Evolutionary conservation across 2,797 vertebrate genomes (phyloP).

Genomic region (Halcyon smyrnensis): DNA sequence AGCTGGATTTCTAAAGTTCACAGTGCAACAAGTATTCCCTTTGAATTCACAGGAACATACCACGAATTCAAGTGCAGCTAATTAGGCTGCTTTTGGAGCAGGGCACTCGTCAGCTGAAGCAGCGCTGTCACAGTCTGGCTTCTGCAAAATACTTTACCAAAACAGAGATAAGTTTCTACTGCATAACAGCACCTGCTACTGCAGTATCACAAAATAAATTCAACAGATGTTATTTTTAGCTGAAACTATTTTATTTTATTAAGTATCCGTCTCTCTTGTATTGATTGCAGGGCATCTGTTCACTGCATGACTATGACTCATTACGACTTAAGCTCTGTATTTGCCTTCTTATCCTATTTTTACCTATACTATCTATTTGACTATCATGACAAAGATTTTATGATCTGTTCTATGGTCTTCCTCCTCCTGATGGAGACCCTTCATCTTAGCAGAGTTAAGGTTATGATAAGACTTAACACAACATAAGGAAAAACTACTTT

Average conservation of each 20-base stretch:
- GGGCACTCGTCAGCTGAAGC: neutral
- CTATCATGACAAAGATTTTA: neutral
- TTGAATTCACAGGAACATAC: neutral
- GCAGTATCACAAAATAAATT: neutral
- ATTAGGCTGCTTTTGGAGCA: neutral
- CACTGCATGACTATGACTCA: neutral
- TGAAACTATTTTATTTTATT: neutral
- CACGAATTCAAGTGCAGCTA: neutral
- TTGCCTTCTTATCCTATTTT: neutral
- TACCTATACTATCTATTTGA: neutral
- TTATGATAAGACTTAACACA: neutral
- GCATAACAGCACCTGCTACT: neutral
- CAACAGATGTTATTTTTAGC: neutral
- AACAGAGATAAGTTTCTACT: neutral
- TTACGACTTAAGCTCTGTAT: neutral
- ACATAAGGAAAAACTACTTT: neutral
- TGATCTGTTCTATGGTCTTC: neutral
- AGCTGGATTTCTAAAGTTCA: neutral
- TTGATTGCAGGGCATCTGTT: constrained; percentile 12
- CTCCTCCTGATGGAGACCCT: neutral
- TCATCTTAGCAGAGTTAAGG: neutral
- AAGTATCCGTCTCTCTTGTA: neutral
- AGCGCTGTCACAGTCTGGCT: neutral
- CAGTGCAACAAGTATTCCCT: neutral
- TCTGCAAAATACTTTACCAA: neutral